A percentile compares a stretch with the other conserved stretches of the same genome.
These are phyloP conservation scores for Incurvaria masculella DNA, from an alignment of 2,888 invertebrate species.

Conservation along the genomic window DNA sequence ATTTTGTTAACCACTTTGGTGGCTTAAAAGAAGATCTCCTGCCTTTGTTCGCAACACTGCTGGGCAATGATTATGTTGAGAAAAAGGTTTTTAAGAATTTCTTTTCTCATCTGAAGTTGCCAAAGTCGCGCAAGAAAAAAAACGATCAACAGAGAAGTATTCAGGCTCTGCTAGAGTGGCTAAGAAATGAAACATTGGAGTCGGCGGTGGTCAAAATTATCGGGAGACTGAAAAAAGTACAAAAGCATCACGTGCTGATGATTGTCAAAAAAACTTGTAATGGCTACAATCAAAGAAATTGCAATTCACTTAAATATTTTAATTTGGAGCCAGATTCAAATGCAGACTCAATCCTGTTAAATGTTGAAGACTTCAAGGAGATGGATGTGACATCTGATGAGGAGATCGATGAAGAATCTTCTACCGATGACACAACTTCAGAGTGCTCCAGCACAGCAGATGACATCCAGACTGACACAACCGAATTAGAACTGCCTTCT, in stretches of 20 bases:
- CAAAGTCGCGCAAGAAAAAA: slow-evolving; percentile 48
- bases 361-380: slow-evolving; percentile 13
- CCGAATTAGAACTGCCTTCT: slow-evolving; percentile 29
- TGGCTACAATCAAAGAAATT: slow-evolving; percentile 60
- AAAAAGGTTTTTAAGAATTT: slow-evolving; percentile 66
- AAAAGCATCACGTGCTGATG: slow-evolving; percentile 48
- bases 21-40: slow-evolving; percentile 65
- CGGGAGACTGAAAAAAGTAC: slow-evolving; percentile 54
- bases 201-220: slow-evolving; percentile 67
- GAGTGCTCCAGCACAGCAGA: slow-evolving; percentile 4
- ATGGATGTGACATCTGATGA: slow-evolving; percentile 10
- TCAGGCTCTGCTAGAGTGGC: slow-evolving; percentile 70
- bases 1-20: slow-evolving; percentile 63
- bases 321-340: slow-evolving; percentile 21
- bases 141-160: slow-evolving; percentile 68
- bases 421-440: slow-evolving; percentile 12
- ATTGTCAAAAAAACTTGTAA: slow-evolving; percentile 62
- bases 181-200: slow-evolving; percentile 66
- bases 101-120: slow-evolving; percentile 61
- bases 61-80: slow-evolving; percentile 89
- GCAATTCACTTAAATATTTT: slow-evolving; percentile 60
- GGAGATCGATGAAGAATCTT: slow-evolving; percentile 2
- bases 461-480: slow-evolving; percentile 15
- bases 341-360: slow-evolving; percentile 13
- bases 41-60: slow-evolving; percentile 75